phyloP scores from a whole-genome alignment of 2,113 vertebrate species.

The Eulemur macaco region DNA sequence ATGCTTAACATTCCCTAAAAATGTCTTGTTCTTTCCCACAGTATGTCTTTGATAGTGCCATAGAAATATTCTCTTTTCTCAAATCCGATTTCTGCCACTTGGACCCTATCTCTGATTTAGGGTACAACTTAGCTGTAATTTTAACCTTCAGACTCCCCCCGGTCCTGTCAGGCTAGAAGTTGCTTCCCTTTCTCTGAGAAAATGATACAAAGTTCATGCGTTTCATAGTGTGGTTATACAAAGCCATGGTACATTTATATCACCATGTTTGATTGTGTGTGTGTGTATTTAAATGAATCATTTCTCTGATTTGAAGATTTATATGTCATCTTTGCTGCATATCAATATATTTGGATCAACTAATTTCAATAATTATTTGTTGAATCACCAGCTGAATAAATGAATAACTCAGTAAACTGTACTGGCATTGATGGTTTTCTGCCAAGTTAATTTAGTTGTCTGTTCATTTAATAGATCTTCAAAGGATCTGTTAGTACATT shows the following conservation, averaged over 20 bases:
- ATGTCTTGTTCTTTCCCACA: background rate
- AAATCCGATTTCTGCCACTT: background rate
- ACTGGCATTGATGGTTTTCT: background rate
- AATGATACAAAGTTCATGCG: background rate
- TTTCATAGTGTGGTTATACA: background rate
- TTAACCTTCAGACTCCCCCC: background rate
- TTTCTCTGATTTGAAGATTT: background rate
- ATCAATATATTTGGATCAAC: background rate
- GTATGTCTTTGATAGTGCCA: background rate
- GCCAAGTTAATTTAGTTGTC: background rate
- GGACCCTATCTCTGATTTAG: background rate
- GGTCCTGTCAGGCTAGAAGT: background rate
- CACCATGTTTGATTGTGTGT: background rate
- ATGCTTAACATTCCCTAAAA: conserved; percentile 18
- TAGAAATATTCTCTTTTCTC: background rate
- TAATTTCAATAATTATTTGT: background rate
- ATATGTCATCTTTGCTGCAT: background rate
- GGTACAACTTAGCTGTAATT: background rate
- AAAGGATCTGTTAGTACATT: background rate
- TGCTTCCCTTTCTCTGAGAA: background rate
- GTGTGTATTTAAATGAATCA: background rate
- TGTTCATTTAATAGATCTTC: background rate
- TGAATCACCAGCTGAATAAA: background rate
- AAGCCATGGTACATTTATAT: background rate
- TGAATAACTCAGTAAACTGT: background rate